Evolutionary conservation across 2,888 invertebrate genomes (phyloP).

Genomic region (Zaprionus obscuricornis): DNA sequence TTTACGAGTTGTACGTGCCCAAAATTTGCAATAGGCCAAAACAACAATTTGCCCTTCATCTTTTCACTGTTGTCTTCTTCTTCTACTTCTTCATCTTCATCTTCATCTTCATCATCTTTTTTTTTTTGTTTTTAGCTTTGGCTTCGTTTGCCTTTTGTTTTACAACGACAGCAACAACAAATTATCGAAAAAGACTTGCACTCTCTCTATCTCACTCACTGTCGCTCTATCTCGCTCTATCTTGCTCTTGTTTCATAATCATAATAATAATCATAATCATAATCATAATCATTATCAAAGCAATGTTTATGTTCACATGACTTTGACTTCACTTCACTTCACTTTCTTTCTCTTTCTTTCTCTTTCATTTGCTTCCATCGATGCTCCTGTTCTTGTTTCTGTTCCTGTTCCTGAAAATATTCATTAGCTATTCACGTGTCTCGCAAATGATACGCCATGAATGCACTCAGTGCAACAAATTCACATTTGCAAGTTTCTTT

Average conservation of each 20-base stretch:
- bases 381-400: neutral
- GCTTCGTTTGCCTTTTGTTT: no score
- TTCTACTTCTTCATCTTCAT: no score
- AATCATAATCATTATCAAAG: conserved; percentile 66
- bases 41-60: conserved; percentile 33
- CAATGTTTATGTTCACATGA: conserved; percentile 57
- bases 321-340: neutral
- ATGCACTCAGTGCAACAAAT: neutral
- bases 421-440: no score
- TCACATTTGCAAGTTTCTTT: neutral
- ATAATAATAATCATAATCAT: conserved; percentile 51
- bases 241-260: conserved; percentile 54
- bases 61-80: no score
- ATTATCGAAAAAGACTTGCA: conserved; percentile 59
- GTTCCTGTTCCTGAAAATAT: no score
- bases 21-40: conserved; percentile 77
- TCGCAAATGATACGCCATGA: neutral
- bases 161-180: conserved; percentile 54
- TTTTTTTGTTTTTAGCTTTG: conserved; percentile 7
- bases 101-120: neutral
- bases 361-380: neutral
- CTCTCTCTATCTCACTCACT: neutral
- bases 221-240: neutral
- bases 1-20: conserved; percentile 75
- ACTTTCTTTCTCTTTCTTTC: neutral